These are phyloP conservation scores for Hermaeophaga mercurialis DNA, from an alignment of 2,888 invertebrate species.

Conservation along the genomic window DNA sequence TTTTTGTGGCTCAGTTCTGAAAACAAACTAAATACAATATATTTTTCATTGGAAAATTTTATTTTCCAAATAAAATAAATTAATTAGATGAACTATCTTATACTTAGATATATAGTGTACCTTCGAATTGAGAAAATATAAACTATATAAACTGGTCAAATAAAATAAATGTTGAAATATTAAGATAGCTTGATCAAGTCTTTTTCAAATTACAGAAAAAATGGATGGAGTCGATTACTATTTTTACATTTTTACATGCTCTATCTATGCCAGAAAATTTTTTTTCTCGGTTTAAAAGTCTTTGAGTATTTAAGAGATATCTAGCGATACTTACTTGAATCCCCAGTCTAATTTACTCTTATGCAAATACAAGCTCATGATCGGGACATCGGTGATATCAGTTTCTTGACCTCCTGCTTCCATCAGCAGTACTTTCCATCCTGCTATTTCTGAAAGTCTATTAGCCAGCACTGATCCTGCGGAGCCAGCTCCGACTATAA, in stretches of 20 bases:
- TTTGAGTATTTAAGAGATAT: too few relatives aligned
- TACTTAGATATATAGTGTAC: too few relatives aligned
- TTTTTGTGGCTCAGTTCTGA: slow-evolving; percentile 79
- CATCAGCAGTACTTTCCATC: slow-evolving; percentile 78
- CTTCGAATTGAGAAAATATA: too few relatives aligned
- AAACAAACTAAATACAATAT: slow-evolving; percentile 43
- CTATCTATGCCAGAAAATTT: too few relatives aligned
- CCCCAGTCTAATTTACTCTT: slow-evolving; percentile 92
- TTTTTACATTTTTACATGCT: too few relatives aligned
- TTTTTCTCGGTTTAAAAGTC: too few relatives aligned
- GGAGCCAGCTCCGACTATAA: slow-evolving; percentile 82
- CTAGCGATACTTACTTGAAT: slow-evolving; percentile 66
- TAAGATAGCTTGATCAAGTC: too few relatives aligned
- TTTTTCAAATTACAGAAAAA: too few relatives aligned
- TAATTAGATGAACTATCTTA: too few relatives aligned
- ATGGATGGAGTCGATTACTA: too few relatives aligned
- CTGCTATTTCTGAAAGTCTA: slow-evolving; percentile 74
- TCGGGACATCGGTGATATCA: slow-evolving; percentile 84
- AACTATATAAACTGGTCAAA: too few relatives aligned
- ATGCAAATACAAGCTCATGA: slow-evolving; percentile 85
- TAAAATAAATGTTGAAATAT: too few relatives aligned
- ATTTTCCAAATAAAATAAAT: neutral
- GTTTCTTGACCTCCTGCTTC: slow-evolving; percentile 90
- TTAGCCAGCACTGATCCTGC: slow-evolving; percentile 86
- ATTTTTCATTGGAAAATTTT: neutral